A percentile compares a stretch with the other conserved stretches of the same genome.
phyloP scores from a whole-genome alignment of 2,888 invertebrate genomes.

The Eristalis intricaria region DNA sequence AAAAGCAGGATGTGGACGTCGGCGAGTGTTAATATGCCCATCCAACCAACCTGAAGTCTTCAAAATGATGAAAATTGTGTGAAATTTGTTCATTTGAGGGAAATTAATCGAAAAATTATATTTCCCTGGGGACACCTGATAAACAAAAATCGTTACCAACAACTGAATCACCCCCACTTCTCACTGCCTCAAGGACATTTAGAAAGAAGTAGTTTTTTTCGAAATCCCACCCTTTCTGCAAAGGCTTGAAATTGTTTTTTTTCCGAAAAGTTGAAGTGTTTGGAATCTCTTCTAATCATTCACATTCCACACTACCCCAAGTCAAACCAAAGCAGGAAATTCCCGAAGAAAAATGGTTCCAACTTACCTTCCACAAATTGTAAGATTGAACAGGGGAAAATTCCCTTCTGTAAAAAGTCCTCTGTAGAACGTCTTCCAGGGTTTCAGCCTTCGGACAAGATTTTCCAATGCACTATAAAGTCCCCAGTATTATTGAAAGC shows the following conservation, averaged over 20 bases:
- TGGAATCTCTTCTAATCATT: not conserved
- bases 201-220: not conserved
- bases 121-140: no score
- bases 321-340: not conserved
- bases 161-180: no score
- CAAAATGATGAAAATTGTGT: no score
- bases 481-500: conserved; percentile 58
- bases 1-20: no score
- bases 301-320: not conserved
- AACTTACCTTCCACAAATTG: not conserved
- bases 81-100: no score
- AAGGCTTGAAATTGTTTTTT: not conserved
- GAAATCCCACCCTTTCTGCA: not conserved
- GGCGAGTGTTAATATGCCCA: no score
- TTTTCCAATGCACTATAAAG: not conserved
- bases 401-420: not conserved
- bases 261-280: not conserved
- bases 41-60: no score
- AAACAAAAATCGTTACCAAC: no score
- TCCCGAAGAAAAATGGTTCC: not conserved
- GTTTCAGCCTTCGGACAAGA: not conserved
- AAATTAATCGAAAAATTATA: no score
- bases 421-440: not conserved
- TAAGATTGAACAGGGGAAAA: not conserved
- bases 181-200: no score